Evolutionary conservation across 2,113 vertebrate species (phyloP).

Genomic region (Hipposideros armiger): DNA sequence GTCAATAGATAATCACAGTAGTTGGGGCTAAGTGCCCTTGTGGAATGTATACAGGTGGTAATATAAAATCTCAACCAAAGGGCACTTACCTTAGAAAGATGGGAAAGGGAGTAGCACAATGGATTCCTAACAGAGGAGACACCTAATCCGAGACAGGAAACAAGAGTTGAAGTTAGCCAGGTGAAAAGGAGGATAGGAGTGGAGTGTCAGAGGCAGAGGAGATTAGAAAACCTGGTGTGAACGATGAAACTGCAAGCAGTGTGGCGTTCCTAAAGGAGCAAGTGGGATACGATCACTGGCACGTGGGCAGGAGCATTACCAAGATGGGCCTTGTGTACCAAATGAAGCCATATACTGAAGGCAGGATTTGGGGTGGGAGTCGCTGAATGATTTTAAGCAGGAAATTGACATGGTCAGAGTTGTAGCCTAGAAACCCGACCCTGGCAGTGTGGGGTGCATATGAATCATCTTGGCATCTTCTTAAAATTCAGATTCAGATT

Average conservation of each 20-base stretch:
- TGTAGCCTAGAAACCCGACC: neutral
- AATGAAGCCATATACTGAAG: neutral
- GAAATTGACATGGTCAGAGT: neutral
- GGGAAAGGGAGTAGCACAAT: neutral
- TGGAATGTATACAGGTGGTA: neutral
- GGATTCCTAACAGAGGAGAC: neutral
- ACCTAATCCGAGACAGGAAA: neutral
- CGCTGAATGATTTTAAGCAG: neutral
- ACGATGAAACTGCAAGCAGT: neutral
- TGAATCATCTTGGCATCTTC: neutral
- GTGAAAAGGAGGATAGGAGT: neutral
- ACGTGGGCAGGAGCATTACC: neutral
- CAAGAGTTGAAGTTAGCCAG: neutral
- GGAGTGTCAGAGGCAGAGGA: neutral
- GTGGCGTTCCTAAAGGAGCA: neutral
- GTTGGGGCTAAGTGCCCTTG: neutral
- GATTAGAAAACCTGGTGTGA: neutral
- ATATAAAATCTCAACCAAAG: neutral
- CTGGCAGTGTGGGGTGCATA: neutral
- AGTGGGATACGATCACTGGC: neutral
- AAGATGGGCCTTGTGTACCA: neutral
- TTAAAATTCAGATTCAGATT: constrained; percentile 18
- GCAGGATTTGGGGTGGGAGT: no score
- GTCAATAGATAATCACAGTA: neutral
- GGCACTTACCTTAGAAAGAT: neutral